Evolutionary conservation across 2,888 invertebrate genomes (phyloP).

Genomic region (Apodemia mormo): DNA sequence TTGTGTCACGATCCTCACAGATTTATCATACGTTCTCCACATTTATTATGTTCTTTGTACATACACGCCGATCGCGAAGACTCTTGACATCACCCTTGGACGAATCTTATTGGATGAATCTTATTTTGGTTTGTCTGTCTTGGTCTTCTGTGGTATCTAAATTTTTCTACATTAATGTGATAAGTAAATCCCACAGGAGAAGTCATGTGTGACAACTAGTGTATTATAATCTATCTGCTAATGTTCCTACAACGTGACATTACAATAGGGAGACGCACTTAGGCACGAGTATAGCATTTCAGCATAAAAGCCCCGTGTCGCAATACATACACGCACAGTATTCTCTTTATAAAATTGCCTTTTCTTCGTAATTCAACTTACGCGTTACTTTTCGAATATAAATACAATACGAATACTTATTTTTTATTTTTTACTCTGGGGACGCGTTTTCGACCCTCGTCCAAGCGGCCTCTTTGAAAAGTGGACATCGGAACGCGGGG

Average conservation of each 20-base stretch:
- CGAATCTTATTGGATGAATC: no score
- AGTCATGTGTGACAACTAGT: no score
- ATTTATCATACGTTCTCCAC: no score
- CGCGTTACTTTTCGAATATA: conserved; percentile 69
- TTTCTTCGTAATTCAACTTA: conserved; percentile 72
- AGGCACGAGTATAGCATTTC: background rate
- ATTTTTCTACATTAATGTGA: no score
- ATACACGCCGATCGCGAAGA: no score
- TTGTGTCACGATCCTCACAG: no score
- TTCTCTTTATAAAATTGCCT: conserved; percentile 37
- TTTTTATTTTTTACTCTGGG: conserved; percentile 80
- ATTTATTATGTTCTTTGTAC: no score
- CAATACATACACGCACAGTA: background rate
- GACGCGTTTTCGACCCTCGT: conserved; percentile 82
- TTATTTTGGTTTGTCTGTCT: no score
- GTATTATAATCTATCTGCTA: background rate
- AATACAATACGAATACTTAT: conserved; percentile 73
- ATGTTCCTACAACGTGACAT: background rate
- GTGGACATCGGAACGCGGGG: conserved; percentile 82
- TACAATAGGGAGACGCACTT: background rate
- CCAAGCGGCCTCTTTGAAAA: conserved; percentile 82
- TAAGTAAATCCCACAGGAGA: no score
- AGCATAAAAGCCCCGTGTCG: background rate
- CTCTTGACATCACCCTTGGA: no score
- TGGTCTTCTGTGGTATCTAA: no score